A percentile compares a stretch with the other conserved stretches of the same genome.
These are phyloP conservation scores for Hirundichthys speculiger DNA, from an alignment of 2,113 vertebrate species.

Conservation along the genomic window DNA sequence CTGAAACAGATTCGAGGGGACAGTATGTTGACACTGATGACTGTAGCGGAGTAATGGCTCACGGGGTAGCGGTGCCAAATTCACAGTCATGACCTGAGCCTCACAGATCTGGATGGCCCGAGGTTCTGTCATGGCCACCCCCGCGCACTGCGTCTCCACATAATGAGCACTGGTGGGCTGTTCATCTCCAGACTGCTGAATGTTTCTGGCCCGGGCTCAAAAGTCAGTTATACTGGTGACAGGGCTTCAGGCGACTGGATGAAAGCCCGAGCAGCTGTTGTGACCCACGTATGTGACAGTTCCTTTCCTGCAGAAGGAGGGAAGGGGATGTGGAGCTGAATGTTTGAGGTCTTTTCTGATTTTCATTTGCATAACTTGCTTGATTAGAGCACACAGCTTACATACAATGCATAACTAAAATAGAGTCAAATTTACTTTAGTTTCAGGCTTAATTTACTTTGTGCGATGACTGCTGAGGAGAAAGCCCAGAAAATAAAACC, in stretches of 20 bases:
- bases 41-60: conserved; percentile 44
- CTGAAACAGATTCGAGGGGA: conserved; percentile 38
- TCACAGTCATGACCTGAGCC: conserved; percentile 56
- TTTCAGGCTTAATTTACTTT: not conserved
- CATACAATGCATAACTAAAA: not conserved
- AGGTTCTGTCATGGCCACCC: conserved; percentile 51
- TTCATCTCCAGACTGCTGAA: conserved; percentile 52
- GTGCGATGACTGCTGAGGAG: not conserved
- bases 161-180: conserved; percentile 64
- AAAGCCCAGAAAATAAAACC: not conserved
- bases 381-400: not conserved
- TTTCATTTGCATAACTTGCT: conserved; percentile 3
- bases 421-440: not conserved
- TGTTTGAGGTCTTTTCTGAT: conserved; percentile 7
- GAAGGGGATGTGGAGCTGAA: conserved; percentile 9
- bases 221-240: conserved; percentile 58
- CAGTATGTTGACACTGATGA: conserved; percentile 62
- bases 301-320: conserved; percentile 20
- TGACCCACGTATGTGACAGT: conserved; percentile 30
- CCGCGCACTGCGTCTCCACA: conserved; percentile 30
- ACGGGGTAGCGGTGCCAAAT: conserved; percentile 43
- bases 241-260: conserved; percentile 52
- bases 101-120: conserved; percentile 29
- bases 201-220: conserved; percentile 51
- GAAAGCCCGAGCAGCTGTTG: conserved; percentile 61